Conservation (phyloP, 2,113 vertebrate genomes). For the Serilophus lunatus region DNA sequence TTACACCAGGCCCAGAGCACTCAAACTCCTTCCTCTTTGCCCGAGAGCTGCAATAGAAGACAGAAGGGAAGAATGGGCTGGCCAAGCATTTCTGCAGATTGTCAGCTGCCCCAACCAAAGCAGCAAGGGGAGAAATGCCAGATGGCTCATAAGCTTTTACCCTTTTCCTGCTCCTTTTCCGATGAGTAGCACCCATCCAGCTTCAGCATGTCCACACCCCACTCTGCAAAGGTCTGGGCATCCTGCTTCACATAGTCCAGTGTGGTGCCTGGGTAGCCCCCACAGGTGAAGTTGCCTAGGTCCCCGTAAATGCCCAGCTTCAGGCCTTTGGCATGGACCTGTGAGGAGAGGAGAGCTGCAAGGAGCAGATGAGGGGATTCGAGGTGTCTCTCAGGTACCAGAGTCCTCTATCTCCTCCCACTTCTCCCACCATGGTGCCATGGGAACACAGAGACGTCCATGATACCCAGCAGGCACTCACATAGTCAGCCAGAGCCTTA, state of each 20-base stretch:
- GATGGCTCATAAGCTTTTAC: slow-evolving; percentile 50
- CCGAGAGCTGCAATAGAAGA: not conserved
- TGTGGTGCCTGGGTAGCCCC: slow-evolving; percentile 85
- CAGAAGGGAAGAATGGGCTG: fast-evolving
- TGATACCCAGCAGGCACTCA: slow-evolving; percentile 28
- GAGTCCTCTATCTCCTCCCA: not conserved
- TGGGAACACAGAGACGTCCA: not conserved
- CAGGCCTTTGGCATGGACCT: slow-evolving; percentile 86
- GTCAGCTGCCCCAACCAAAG: not conserved
- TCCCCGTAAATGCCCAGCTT: slow-evolving; percentile 92
- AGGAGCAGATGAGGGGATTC: not conserved
- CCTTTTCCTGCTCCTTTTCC: slow-evolving; percentile 68
- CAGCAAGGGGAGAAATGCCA: not conserved
- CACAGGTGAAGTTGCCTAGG: slow-evolving; percentile 86
- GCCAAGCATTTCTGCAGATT: fast-evolving
- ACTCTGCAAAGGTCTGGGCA: slow-evolving; percentile 85
- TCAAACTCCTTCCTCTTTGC: not conserved
- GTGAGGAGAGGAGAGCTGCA: not conserved
- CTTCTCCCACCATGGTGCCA: not conserved
- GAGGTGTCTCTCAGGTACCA: not conserved
- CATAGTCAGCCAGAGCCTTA: slow-evolving; percentile 81
- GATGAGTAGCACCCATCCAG: slow-evolving; percentile 90
- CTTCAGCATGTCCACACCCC: slow-evolving; percentile 96
- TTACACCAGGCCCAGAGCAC: not conserved
- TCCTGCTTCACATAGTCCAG: slow-evolving; percentile 81